Conservation (phyloP, 2,797 vertebrate genomes). For the Tiaroga cobitis region DNA sequence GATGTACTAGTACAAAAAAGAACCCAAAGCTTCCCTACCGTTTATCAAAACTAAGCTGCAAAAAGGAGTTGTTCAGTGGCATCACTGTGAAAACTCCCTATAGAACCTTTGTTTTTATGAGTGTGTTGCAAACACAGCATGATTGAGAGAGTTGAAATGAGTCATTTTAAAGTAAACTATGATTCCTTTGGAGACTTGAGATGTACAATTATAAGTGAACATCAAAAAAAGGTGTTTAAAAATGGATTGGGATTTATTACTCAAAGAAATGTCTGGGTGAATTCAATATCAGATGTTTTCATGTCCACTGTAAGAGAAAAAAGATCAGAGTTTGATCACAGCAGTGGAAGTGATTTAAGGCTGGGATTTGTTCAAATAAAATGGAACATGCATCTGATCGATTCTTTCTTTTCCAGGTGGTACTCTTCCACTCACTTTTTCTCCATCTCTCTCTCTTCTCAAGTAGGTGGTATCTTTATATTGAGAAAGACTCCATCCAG, state of each 20-base stretch:
- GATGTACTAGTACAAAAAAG: neutral
- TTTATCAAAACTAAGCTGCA: neutral
- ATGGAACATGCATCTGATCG: neutral
- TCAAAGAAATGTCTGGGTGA: neutral
- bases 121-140: neutral
- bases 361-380: slow-evolving; percentile 1
- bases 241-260: neutral
- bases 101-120: neutral
- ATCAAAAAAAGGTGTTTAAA: neutral
- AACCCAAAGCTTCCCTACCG: neutral
- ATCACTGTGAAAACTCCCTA: neutral
- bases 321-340: neutral
- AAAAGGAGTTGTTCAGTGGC: neutral
- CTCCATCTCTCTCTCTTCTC: slow-evolving; percentile 61
- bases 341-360: neutral
- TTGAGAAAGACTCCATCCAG: slow-evolving; percentile 66
- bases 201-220: neutral
- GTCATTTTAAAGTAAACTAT: neutral
- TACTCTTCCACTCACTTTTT: slow-evolving; percentile 46
- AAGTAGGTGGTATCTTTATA: slow-evolving; percentile 67
- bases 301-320: neutral
- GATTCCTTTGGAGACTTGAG: neutral
- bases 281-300: slow-evolving; percentile 13
- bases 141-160: neutral
- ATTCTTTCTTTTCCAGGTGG: slow-evolving; percentile 57